Base-by-base conservation (phyloP, 2,797 vertebrate species). In the Bufotes viridis region DNA sequence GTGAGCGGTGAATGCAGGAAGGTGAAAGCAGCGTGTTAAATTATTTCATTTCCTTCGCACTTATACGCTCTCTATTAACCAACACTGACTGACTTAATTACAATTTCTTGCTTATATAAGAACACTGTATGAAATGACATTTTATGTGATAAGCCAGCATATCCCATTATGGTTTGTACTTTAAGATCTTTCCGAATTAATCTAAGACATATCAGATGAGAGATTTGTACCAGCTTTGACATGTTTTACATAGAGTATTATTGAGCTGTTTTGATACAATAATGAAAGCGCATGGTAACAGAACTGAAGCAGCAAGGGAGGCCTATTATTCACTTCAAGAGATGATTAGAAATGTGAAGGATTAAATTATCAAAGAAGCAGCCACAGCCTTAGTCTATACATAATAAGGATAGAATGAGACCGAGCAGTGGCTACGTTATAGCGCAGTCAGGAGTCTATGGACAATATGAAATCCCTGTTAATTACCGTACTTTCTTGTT, bases 221-320 rank as follows among this genome's bases (percentile, higher is more conserved):
- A 84, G 53, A 74, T 60, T 74, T 58, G 70, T 42, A 26, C 26
- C 5, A 13, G 55, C 53, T 20, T 42, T 81, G 80, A 65, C 80
- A 81, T 74, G 82, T 60, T 84, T 74, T 60, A 84, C 69, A 74
- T 74, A 34, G 14, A 34, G 18, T 84, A 22, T 72, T 84, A 60
- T 74, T 57, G n/a, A 34, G 49, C 34, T 67, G 80, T 81, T 72
- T 84, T 72, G 13, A 72, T 72, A 83, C 24, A 72, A 57, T 57
- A 72, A 84, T 84, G 51, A 84, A 72, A 74, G 24, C 7, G 63
- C 81, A 72, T 51, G 13, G 34, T 70, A 74, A 72, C 67, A 58
- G 82, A 55, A 70, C 67, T 69, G 3, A 34, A 75, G 55, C 26
- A 60, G 69, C 82, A 14, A 83, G 82, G 7, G 67, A 83, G 18